A percentile compares a stretch with the other conserved stretches of the same genome.
phyloP scores from a whole-genome alignment of 2,888 invertebrate genomes.

The Diarsia mendica region DNA sequence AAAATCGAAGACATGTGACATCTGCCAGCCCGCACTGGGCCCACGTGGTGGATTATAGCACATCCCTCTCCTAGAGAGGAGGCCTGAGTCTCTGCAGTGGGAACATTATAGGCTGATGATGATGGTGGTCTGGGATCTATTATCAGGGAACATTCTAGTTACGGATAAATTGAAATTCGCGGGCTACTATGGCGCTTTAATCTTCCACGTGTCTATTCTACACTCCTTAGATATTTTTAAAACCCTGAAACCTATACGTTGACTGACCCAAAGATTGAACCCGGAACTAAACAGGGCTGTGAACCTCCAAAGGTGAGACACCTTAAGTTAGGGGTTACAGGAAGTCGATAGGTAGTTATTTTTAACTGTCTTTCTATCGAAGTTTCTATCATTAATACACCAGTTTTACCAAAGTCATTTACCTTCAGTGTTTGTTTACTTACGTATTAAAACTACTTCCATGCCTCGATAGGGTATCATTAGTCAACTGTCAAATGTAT shows the following conservation, averaged over 20 bases:
- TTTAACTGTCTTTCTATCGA: not conserved
- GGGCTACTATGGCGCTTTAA: too few relatives aligned
- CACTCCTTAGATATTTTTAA: not conserved
- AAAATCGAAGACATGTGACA: too few relatives aligned
- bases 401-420: constrained; percentile 49
- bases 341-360: not conserved
- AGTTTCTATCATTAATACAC: not conserved
- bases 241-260: not conserved
- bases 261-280: not conserved
- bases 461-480: constrained; percentile 40
- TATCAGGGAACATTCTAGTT: too few relatives aligned
- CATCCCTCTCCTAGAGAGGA: too few relatives aligned
- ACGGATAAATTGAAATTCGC: too few relatives aligned
- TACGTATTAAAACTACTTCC: constrained; percentile 25
- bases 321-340: not conserved
- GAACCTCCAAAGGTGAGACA: not conserved
- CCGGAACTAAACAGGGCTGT: not conserved
- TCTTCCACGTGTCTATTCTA: too few relatives aligned
- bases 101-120: too few relatives aligned
- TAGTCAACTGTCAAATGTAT: constrained; percentile 47
- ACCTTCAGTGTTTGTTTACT: constrained; percentile 50
- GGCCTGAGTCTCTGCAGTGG: too few relatives aligned
- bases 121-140: too few relatives aligned
- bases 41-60: too few relatives aligned
- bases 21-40: too few relatives aligned